Evolutionary conservation across 2,797 vertebrate genomes (phyloP).

Genomic region (Esox masquinongy): DNA sequence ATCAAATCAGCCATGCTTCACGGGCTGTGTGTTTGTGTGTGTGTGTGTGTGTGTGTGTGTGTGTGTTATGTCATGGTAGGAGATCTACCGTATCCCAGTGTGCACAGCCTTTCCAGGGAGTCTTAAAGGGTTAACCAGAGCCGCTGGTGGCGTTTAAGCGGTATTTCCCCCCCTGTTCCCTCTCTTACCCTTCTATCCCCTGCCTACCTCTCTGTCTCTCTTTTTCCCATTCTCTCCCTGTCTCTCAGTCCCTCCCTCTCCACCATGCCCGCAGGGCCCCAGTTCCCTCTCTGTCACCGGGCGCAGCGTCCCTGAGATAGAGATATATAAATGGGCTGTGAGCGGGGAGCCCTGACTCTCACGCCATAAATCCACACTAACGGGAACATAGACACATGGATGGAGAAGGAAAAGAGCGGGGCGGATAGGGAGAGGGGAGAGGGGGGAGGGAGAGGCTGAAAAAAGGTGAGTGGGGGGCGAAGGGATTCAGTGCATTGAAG

Average conservation of each 20-base stretch:
- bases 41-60: conserved; percentile 7
- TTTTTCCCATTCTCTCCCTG: conserved; percentile 13
- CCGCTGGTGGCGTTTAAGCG: conserved; percentile 59
- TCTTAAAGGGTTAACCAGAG: conserved; percentile 59
- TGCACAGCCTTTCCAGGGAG: conserved; percentile 43
- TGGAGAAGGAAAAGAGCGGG: conserved; percentile 7
- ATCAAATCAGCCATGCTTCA: conserved; percentile 70
- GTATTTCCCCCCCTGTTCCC: conserved; percentile 22
- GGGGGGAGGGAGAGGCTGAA: background rate
- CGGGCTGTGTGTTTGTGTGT: conserved; percentile 29
- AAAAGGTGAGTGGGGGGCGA: background rate
- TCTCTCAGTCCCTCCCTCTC: conserved; percentile 15
- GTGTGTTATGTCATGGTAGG: conserved; percentile 25
- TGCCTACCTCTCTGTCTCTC: background rate
- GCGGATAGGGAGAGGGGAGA: background rate
- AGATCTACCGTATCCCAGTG: conserved; percentile 28
- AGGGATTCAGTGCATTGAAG: background rate
- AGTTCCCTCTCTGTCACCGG: conserved; percentile 55
- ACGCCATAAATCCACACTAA: conserved; percentile 74
- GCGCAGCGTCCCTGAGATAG: conserved; percentile 70
- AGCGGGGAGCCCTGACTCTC: conserved; percentile 67
- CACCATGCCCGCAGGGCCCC: background rate
- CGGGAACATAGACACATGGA: conserved; percentile 62
- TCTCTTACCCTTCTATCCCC: conserved; percentile 9
- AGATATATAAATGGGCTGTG: conserved; percentile 76